Percentiles rank a stretch among this genome's conserved stretches.
Evolutionary conservation across 92 coral and sea anemone species (phyloP).

Genomic region (Parazoanthus atlanticus): DNA sequence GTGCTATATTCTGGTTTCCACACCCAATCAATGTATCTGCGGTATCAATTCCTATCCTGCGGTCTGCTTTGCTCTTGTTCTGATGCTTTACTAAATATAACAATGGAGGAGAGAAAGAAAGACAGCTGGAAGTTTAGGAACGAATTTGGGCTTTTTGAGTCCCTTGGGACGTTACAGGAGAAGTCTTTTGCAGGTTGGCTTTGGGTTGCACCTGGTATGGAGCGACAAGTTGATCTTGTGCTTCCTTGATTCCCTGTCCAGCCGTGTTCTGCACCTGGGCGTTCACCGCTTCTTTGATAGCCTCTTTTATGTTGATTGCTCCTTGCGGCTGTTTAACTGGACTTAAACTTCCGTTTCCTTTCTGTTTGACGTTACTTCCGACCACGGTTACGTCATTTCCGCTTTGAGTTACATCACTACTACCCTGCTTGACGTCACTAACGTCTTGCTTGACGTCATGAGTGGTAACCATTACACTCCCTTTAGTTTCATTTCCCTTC

Average conservation of each 20-base stretch:
- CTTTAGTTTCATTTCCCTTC: not conserved
- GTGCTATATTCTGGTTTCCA: no score
- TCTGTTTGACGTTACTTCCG: not conserved
- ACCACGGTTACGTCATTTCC: not conserved
- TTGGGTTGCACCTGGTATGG: slow-evolving; percentile 1
- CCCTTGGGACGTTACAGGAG: not conserved
- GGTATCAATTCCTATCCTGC: not conserved
- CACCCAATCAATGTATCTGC: not conserved
- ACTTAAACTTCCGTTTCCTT: not conserved
- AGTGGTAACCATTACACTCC: not conserved
- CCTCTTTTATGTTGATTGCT: slow-evolving; percentile 21
- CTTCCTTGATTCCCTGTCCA: slow-evolving; percentile 22
- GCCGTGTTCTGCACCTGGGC: slow-evolving; percentile 28
- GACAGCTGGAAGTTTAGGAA: not conserved
- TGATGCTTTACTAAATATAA: not conserved
- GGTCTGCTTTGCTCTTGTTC: not conserved
- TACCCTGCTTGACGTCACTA: not conserved
- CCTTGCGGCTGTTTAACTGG: not conserved
- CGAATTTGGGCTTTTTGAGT: not conserved
- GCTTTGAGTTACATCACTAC: not conserved
- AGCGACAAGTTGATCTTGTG: slow-evolving; percentile 4
- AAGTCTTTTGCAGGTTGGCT: not conserved
- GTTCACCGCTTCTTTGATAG: slow-evolving; percentile 35
- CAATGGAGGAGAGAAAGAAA: not conserved
- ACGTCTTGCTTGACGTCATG: slow-evolving; percentile 5